Conservation (phyloP, 2,888 invertebrate species). For the Drosophila rubida region DNA sequence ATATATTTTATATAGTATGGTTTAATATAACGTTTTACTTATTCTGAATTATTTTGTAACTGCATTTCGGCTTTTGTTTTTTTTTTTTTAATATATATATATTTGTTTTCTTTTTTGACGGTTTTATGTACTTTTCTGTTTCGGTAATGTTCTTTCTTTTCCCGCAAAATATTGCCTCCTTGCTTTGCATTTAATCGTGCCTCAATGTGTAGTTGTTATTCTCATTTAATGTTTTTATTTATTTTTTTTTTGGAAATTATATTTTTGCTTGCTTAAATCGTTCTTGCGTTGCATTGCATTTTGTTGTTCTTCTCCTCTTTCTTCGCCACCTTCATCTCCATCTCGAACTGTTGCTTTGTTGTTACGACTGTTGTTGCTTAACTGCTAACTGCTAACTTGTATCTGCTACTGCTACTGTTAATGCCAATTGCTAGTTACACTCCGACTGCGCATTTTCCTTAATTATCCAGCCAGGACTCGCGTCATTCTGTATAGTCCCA, state of each 20-base stretch:
- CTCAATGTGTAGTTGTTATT: slow-evolving; percentile 32
- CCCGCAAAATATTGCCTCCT: slow-evolving; percentile 8
- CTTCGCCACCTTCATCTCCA: not conserved
- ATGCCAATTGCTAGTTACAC: slow-evolving; percentile 55
- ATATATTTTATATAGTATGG: slow-evolving; percentile 46
- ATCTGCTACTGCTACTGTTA: slow-evolving; percentile 45
- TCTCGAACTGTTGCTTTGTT: slow-evolving; percentile 5
- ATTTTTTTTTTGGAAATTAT: not conserved
- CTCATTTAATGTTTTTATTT: slow-evolving; percentile 6
- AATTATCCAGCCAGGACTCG: slow-evolving; percentile 79
- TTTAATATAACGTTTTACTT: slow-evolving; percentile 48
- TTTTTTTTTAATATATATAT: not conserved
- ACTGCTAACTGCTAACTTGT: slow-evolving; percentile 34
- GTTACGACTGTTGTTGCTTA: slow-evolving; percentile 12
- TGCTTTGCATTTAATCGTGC: slow-evolving; percentile 18
- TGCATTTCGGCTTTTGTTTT: slow-evolving; percentile 13
- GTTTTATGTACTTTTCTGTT: slow-evolving; percentile 5
- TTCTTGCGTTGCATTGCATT: slow-evolving; percentile 14
- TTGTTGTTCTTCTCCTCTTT: not conserved
- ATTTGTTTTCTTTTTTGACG: not conserved
- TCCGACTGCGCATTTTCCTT: slow-evolving; percentile 45
- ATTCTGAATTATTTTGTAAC: slow-evolving; percentile 38
- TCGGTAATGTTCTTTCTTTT: slow-evolving; percentile 5
- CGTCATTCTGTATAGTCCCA: slow-evolving; percentile 96
- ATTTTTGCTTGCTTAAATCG: not conserved